Percentiles rank a stretch among this genome's conserved stretches.
Conservation (phyloP, 2,797 vertebrate species). For the Spea hammondii region DNA sequence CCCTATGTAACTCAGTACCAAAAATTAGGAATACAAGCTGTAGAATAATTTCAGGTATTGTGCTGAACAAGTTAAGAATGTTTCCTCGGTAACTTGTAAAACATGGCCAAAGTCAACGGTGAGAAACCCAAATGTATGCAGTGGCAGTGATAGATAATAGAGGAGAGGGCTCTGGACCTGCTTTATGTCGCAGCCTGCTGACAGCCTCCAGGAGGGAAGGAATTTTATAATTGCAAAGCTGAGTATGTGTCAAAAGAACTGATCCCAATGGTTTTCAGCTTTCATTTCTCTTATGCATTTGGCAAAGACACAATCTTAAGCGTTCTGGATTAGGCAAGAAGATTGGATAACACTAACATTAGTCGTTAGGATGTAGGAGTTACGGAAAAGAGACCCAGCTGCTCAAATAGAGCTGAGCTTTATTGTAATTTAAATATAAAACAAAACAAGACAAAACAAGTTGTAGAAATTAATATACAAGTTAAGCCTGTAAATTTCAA, state of each 20-base stretch:
- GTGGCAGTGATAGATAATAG: conserved; percentile 44
- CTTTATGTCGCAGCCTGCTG: conserved; percentile 41
- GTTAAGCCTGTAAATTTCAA: no score
- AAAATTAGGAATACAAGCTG: conserved; percentile 16
- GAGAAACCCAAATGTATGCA: conserved; percentile 30
- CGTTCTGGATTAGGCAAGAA: conserved; percentile 27
- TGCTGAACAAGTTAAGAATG: conserved; percentile 37
- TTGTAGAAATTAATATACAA: no score
- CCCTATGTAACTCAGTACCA: conserved; percentile 34
- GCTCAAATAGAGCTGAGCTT: conserved; percentile 7
- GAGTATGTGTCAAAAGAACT: conserved; percentile 41
- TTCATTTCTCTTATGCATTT: conserved; percentile 37
- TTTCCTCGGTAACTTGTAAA: conserved; percentile 43
- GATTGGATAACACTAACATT: conserved; percentile 33
- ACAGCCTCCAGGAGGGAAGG: conserved; percentile 39
- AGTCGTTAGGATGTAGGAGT: conserved; percentile 20
- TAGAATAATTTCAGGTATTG: conserved; percentile 48
- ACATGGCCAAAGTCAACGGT: conserved; percentile 32
- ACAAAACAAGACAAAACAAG: background rate
- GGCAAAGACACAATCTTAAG: conserved; percentile 21
- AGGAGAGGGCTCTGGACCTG: conserved; percentile 13
- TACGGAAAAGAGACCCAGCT: conserved; percentile 32
- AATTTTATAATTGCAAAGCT: conserved; percentile 47
- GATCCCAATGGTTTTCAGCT: conserved; percentile 43
- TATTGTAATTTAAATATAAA: conserved; percentile 1